These are phyloP conservation scores for Dendronephthya gigantea DNA, from an alignment of 64 coral and sea anemone species.

Conservation along the genomic window DNA sequence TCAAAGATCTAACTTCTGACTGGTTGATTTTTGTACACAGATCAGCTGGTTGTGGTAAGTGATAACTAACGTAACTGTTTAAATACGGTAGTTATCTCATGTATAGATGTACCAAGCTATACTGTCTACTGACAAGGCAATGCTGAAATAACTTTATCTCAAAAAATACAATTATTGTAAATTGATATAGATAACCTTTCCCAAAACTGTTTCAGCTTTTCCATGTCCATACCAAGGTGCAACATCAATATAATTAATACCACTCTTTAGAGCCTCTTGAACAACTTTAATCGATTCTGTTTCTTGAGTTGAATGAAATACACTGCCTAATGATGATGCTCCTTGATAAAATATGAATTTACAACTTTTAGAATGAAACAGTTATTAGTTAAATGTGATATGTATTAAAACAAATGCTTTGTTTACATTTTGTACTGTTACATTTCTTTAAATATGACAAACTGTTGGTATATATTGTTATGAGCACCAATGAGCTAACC, in stretches of 20 bases:
- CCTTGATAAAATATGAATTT: constrained; percentile 20
- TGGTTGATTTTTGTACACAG: no score
- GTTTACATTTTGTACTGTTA: no score
- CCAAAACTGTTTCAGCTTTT: constrained; percentile 78
- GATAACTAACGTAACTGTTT: no score
- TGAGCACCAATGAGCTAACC: no score
- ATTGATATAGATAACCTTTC: constrained; percentile 35
- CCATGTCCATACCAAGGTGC: constrained; percentile 98
- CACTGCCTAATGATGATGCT: constrained; percentile 84
- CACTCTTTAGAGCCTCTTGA: constrained; percentile 74
- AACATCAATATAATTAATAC: constrained; percentile 77
- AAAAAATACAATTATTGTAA: not conserved
- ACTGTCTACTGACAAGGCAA: no score
- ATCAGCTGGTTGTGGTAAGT: no score
- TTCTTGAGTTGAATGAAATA: constrained; percentile 88
- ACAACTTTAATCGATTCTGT: constrained; percentile 70
- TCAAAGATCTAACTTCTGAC: no score
- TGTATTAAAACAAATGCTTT: no score
- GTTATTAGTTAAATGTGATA: not conserved
- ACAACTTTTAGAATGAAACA: not conserved
- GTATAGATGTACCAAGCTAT: no score
- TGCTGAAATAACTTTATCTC: not conserved
- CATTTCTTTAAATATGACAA: no score
- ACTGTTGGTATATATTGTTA: no score
- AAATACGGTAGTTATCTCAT: no score